These are phyloP conservation scores for Synanceia verrucosa DNA, from an alignment of 2,797 vertebrate genomes.

Conservation along the genomic window DNA sequence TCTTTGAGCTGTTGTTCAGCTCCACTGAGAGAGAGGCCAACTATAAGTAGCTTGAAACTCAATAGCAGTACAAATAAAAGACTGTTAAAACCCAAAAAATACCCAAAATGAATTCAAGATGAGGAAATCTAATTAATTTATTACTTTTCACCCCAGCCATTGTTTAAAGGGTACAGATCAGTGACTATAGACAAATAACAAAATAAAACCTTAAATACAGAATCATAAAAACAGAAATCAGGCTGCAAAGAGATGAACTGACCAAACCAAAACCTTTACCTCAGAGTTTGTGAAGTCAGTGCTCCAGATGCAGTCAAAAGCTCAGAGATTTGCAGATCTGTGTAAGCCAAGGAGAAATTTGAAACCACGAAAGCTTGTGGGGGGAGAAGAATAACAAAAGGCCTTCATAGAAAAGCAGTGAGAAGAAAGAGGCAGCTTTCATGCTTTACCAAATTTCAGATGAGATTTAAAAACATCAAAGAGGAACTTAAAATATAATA, in stretches of 20 bases:
- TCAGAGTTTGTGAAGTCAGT: constrained; percentile 14
- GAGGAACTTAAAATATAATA: constrained; percentile 34
- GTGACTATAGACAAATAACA: neutral
- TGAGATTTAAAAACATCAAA: constrained; percentile 60
- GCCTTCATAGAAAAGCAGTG: constrained; percentile 26
- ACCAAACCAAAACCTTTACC: constrained; percentile 22
- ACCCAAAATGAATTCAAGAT: constrained; percentile 19
- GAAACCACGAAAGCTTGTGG: constrained; percentile 51
- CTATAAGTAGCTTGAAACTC: constrained; percentile 37
- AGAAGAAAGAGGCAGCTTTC: constrained; percentile 56
- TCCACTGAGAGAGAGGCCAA: constrained; percentile 40
- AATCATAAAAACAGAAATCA: constrained; percentile 2
- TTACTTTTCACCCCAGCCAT: constrained; percentile 2
- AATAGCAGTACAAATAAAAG: constrained; percentile 26
- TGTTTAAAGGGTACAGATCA: neutral
- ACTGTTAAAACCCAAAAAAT: constrained; percentile 23
- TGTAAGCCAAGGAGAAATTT: constrained; percentile 54
- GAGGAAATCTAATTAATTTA: constrained; percentile 25
- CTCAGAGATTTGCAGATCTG: constrained; percentile 50
- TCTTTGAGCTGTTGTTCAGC: constrained; percentile 55
- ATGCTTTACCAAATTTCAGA: constrained; percentile 65
- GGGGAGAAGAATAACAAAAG: constrained; percentile 60
- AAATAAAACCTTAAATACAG: neutral
- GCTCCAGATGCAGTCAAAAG: constrained; percentile 47
- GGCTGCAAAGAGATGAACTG: constrained; percentile 13